Percentiles rank a stretch among this genome's conserved stretches.
Conservation (phyloP, 2,797 vertebrate genomes). For the Bradypodion pumilum region DNA sequence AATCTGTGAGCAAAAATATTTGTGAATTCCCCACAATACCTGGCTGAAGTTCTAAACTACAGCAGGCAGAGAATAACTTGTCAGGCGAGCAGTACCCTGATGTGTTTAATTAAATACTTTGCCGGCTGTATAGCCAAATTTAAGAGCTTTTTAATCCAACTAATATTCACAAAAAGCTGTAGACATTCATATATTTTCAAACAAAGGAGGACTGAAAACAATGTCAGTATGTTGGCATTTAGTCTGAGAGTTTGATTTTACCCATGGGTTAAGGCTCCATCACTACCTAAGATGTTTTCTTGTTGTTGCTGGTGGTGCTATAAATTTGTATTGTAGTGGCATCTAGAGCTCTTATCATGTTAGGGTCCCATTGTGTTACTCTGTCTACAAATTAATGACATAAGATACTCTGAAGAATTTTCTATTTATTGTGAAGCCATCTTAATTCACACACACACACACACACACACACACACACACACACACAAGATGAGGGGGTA, state of each 20-base stretch:
- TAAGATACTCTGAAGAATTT: conserved; percentile 9
- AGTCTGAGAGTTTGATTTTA: conserved; percentile 14
- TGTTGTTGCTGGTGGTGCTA: neutral
- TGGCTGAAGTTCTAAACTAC: neutral
- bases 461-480: neutral
- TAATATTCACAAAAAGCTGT: neutral
- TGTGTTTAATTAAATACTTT: conserved; percentile 5
- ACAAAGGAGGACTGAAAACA: conserved; percentile 10
- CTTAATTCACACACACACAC: conserved; percentile 1
- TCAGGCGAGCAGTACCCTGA: conserved; percentile 2
- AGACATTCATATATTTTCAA: conserved; percentile 7
- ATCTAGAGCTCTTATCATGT: neutral
- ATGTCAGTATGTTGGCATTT: conserved; percentile 17
- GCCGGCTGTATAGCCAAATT: neutral
- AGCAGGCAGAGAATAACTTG: conserved; percentile 1
- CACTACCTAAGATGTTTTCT: neutral
- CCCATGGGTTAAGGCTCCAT: neutral
- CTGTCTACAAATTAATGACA: conserved; percentile 17
- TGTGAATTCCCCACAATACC: neutral
- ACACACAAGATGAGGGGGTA: neutral
- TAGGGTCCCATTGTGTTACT: conserved; percentile 4
- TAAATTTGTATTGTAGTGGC: neutral
- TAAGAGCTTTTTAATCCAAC: neutral
- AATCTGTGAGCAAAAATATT: neutral
- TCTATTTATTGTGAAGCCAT: conserved; percentile 21